A percentile compares a stretch with the other conserved stretches of the same genome.
These are phyloP conservation scores for Atta texana DNA, from an alignment of 1,140 invertebrate species.

Conservation along the genomic window DNA sequence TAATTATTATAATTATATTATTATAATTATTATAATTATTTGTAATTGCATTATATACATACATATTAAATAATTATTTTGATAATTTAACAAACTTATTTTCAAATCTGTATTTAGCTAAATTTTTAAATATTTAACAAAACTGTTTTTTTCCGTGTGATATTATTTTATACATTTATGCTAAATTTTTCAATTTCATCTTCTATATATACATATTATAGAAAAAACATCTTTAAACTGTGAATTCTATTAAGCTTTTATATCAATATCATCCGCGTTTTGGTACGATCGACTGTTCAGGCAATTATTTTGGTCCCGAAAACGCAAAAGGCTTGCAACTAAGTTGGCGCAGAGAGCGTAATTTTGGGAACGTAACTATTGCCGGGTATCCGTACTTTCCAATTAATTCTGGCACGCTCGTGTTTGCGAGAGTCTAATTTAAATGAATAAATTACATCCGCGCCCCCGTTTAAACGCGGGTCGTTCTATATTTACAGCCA, in stretches of 20 bases:
- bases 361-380: constrained; percentile 57
- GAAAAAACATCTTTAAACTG: background rate
- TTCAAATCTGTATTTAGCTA: no score
- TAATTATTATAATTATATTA: no score
- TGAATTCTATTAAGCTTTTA: constrained; percentile 7
- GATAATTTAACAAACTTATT: no score
- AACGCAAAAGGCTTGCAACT: constrained; percentile 52
- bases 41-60: no score
- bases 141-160: background rate
- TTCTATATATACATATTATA: background rate
- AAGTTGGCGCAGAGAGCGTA: constrained; percentile 50
- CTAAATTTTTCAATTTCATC: background rate
- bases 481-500: constrained; percentile 73
- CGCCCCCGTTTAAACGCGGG: constrained; percentile 66
- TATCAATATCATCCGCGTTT: background rate
- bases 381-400: constrained; percentile 63
- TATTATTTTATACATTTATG: background rate
- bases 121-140: no score
- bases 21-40: no score
- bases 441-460: constrained; percentile 76
- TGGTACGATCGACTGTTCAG: constrained; percentile 32
- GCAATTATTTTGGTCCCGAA: constrained; percentile 50
- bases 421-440: constrained; percentile 70
- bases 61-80: no score
- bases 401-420: constrained; percentile 71